phyloP scores from a whole-genome alignment of 2,113 vertebrate genomes.

The Platysteira castanea region DNA sequence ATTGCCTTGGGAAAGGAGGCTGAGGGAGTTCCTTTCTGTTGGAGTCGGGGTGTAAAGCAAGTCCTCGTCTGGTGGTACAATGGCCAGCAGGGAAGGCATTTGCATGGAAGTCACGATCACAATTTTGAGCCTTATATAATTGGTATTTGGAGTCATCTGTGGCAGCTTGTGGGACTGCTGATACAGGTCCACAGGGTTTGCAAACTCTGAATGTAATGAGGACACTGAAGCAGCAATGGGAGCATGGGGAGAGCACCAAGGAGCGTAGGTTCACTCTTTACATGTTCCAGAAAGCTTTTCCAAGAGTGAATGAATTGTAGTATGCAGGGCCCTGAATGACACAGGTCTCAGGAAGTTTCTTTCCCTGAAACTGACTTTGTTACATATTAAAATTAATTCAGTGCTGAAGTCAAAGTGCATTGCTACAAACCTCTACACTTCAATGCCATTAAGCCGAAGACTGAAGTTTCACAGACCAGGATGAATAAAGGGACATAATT shows the following conservation, averaged over 20 bases:
- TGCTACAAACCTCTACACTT: neutral
- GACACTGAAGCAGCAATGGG: neutral
- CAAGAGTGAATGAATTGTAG: neutral
- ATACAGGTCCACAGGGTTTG: neutral
- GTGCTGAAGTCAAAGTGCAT: neutral
- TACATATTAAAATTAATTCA: neutral
- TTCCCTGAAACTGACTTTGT: neutral
- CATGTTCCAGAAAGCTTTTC: neutral
- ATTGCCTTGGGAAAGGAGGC: slow-evolving; percentile 13
- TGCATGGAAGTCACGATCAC: neutral
- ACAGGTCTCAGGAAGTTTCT: neutral
- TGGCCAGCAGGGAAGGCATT: neutral
- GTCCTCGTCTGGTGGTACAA: neutral
- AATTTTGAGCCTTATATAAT: rapidly evolving
- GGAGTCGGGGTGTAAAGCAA: neutral
- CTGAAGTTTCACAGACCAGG: neutral
- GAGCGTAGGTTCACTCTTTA: rapidly evolving
- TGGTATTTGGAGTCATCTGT: neutral
- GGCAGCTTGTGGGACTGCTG: neutral
- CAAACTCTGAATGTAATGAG: neutral
- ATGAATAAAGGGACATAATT: neutral
- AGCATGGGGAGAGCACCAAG: neutral
- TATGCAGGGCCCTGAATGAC: neutral
- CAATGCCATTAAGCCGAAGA: neutral
- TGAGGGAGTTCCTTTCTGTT: neutral